Percentiles rank a stretch among this genome's conserved stretches.
Evolutionary conservation across 2,113 vertebrate genomes (phyloP).

Genomic region (Neogale vison): DNA sequence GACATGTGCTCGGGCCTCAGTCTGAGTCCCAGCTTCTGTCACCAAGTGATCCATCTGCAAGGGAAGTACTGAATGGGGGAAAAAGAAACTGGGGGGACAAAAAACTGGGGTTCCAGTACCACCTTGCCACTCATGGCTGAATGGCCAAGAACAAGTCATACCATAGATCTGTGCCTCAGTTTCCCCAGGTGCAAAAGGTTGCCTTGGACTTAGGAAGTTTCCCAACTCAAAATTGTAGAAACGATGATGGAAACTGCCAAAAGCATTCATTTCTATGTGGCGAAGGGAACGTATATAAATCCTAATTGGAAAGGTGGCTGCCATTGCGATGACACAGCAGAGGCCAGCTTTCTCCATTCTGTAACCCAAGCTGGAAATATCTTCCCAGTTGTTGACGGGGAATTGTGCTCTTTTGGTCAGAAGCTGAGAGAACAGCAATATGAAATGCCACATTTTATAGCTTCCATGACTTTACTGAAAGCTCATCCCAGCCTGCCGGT

Average conservation of each 20-base stretch:
- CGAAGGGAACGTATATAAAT: background rate
- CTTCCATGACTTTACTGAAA: background rate
- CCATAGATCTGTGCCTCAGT: background rate
- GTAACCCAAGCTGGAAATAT: background rate
- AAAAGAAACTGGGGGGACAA: background rate
- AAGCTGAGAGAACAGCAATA: background rate
- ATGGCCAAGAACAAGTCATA: background rate
- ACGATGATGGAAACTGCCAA: background rate
- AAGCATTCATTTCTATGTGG: background rate
- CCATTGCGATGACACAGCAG: background rate
- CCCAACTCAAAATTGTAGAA: background rate
- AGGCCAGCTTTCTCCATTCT: background rate
- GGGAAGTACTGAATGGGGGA: background rate
- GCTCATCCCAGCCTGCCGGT: background rate
- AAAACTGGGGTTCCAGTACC: background rate
- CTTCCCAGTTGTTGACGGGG: background rate
- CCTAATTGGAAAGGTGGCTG: background rate
- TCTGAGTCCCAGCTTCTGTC: background rate
- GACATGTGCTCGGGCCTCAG: background rate
- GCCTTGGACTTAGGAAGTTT: background rate
- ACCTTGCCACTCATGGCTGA: background rate
- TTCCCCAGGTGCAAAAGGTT: background rate
- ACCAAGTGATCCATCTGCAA: background rate
- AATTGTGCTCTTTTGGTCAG: slow-evolving; percentile 3
- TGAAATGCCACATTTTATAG: slow-evolving; percentile 30